Conservation (phyloP, 92 coral and sea anemone species). For the Desmophyllum pertusum region DNA sequence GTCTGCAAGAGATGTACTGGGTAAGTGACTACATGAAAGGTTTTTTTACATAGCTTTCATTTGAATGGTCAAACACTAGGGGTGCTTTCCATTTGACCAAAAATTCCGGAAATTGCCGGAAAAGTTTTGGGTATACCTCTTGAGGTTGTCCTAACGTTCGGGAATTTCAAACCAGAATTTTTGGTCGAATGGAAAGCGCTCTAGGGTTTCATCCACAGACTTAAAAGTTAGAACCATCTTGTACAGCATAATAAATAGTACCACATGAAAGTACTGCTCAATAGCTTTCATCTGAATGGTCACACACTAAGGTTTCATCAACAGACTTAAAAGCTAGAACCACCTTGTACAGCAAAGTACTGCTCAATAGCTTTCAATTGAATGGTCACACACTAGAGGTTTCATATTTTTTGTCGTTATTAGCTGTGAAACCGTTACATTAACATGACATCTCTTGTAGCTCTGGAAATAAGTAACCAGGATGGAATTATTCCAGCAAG, state of each 20-base stretch:
- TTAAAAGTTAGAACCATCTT: no score
- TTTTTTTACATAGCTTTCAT: not conserved
- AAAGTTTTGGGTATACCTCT: no score
- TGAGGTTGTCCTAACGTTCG: no score
- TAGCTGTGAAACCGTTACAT: not conserved
- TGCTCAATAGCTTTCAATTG: not conserved
- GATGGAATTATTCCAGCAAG: slow-evolving; percentile 85
- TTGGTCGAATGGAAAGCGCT: no score
- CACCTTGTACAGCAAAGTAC: no score
- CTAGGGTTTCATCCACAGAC: no score
- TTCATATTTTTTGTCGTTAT: not conserved
- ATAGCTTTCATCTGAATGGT: not conserved
- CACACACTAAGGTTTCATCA: not conserved
- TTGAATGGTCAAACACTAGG: no score
- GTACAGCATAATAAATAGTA: no score
- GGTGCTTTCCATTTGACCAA: no score
- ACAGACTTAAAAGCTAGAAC: no score
- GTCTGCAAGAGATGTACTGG: slow-evolving; percentile 77
- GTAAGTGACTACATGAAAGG: slow-evolving; percentile 25
- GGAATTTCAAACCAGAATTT: no score
- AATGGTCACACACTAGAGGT: not conserved
- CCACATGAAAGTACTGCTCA: not conserved
- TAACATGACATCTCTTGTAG: slow-evolving; percentile 36
- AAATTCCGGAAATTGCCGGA: no score
- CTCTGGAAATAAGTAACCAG: slow-evolving; percentile 64